Percentiles rank a stretch among this genome's conserved stretches.
These are phyloP conservation scores for Lagorchestes hirsutus DNA, from an alignment of 2,797 vertebrate genomes.

Conservation along the genomic window DNA sequence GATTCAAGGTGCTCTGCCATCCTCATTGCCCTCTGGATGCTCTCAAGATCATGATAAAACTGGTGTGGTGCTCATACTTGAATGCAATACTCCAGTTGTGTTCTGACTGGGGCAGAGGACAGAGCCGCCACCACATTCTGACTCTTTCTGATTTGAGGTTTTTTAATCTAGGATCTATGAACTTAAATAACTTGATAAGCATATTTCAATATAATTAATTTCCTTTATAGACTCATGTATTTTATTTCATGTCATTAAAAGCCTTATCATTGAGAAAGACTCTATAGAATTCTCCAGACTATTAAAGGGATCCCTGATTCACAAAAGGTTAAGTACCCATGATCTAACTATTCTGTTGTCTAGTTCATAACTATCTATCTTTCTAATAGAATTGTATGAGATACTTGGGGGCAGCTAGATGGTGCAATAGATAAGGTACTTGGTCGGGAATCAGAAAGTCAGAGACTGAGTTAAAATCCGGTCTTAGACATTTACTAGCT, in stretches of 20 bases:
- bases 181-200: not conserved
- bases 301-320: too few species aligned
- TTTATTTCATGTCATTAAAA: not conserved
- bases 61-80: not conserved
- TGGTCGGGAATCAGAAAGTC: too few species aligned
- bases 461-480: too few species aligned
- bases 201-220: not conserved
- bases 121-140: not conserved
- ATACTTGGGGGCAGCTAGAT: not conserved
- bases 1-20: not conserved
- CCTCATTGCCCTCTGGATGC: not conserved
- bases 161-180: not conserved
- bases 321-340: too few species aligned
- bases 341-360: too few species aligned
- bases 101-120: not conserved
- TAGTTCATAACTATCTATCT: too few species aligned
- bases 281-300: too few species aligned
- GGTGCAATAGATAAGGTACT: not conserved
- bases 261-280: too few species aligned
- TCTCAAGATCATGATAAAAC: not conserved
- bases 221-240: not conserved
- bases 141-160: not conserved
- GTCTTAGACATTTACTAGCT: not conserved
- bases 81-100: not conserved
- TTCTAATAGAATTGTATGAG: too few species aligned